phyloP scores from a whole-genome alignment of 2,888 invertebrate genomes.

The Pseudoips prasinana region DNA sequence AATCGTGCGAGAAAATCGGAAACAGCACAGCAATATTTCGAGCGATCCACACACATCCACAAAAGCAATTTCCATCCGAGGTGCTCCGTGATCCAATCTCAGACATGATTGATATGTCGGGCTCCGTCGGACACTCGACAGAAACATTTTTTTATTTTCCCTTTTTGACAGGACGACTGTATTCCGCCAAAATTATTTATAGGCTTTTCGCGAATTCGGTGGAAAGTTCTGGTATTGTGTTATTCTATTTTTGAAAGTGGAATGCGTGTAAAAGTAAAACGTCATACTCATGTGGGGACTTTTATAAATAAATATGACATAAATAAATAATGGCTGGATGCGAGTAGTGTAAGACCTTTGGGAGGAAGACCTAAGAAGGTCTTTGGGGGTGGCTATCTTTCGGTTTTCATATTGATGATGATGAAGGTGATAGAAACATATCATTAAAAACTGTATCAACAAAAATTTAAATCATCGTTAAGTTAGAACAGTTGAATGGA shows the following conservation, averaged over 20 bases:
- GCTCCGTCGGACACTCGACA: conserved; percentile 36
- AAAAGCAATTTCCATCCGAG: conserved; percentile 29
- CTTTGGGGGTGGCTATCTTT: too few species aligned
- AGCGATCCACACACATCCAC: conserved; percentile 16
- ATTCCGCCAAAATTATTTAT: conserved; percentile 45
- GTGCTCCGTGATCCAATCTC: conserved; percentile 51
- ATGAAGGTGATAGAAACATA: too few species aligned
- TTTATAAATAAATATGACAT: too few species aligned
- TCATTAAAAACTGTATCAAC: too few species aligned
- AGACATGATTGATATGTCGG: conserved; percentile 56
- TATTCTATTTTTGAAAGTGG: neutral
- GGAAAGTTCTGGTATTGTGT: conserved; percentile 3
- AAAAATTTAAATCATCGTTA: too few species aligned
- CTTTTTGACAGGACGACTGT: conserved; percentile 47
- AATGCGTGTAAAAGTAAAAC: too few species aligned
- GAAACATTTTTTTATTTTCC: conserved; percentile 46
- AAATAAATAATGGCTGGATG: too few species aligned
- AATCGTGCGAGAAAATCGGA: conserved; percentile 1
- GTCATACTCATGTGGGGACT: too few species aligned
- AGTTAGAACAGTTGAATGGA: too few species aligned
- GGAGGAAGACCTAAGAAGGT: too few species aligned
- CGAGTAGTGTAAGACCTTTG: too few species aligned
- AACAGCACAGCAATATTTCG: conserved; percentile 15
- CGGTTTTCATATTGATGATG: too few species aligned
- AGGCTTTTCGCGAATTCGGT: conserved; percentile 7